Evolutionary conservation across 2,113 vertebrate genomes (phyloP).

Genomic region (Athene noctua): DNA sequence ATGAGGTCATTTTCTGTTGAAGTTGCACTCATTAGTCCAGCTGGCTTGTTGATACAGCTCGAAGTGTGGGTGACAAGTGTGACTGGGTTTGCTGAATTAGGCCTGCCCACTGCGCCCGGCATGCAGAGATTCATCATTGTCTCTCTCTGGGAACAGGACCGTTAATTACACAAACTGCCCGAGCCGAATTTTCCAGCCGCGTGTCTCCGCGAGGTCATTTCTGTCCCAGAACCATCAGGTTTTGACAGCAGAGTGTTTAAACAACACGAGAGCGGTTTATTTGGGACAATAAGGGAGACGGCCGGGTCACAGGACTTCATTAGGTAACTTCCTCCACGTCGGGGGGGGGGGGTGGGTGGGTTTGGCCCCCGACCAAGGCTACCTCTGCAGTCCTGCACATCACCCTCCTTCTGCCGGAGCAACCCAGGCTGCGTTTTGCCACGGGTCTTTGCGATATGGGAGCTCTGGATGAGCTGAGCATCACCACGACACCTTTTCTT

Average conservation of each 20-base stretch:
- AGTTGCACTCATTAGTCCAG: slow-evolving; percentile 50
- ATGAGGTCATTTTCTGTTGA: slow-evolving; percentile 60
- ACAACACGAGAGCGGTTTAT: not conserved
- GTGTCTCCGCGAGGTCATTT: slow-evolving; percentile 27
- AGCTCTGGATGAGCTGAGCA: not conserved
- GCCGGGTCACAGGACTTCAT: slow-evolving; percentile 9
- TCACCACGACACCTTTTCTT: not conserved
- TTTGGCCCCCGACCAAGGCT: not conserved
- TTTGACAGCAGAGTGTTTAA: slow-evolving; percentile 10
- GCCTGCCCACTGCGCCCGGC: not conserved
- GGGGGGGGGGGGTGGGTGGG: not conserved
- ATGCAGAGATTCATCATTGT: slow-evolving; percentile 31
- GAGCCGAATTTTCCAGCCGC: not conserved
- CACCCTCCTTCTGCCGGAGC: not conserved
- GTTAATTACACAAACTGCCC: slow-evolving; percentile 31
- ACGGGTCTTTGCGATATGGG: not conserved
- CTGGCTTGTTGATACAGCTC: slow-evolving; percentile 39
- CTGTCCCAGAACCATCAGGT: not conserved
- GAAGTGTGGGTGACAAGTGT: slow-evolving; percentile 68
- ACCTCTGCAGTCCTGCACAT: not conserved
- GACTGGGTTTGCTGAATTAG: slow-evolving; percentile 28
- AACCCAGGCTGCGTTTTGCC: not conserved
- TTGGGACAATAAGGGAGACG: slow-evolving; percentile 5
- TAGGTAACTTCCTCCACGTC: slow-evolving; percentile 6
- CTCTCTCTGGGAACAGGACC: slow-evolving; percentile 15